Evolutionary conservation across 2,113 vertebrate species (phyloP).

Genomic region (Ramphastos sulfuratus): DNA sequence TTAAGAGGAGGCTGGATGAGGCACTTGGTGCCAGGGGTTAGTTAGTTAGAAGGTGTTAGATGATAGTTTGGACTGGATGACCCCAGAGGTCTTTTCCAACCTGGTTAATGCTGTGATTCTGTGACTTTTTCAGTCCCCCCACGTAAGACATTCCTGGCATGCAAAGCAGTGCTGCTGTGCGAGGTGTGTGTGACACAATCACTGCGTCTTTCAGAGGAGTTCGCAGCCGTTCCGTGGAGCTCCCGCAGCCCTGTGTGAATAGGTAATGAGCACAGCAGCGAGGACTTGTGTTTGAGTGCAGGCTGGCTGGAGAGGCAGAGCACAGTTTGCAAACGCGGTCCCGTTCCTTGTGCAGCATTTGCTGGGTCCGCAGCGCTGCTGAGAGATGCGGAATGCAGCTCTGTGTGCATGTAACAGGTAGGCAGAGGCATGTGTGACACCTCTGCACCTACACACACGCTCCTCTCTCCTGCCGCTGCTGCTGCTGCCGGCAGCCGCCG

Average conservation of each 20-base stretch:
- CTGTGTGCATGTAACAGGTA: background rate
- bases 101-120: too few species aligned
- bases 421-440: background rate
- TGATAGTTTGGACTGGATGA: too few species aligned
- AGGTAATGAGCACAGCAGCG: background rate
- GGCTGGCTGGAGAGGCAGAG: background rate
- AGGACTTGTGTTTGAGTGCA: background rate
- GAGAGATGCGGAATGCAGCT: background rate
- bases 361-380: background rate
- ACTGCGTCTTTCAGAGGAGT: background rate
- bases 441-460: background rate
- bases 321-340: background rate
- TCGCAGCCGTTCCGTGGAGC: background rate
- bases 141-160: background rate
- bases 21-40: too few species aligned
- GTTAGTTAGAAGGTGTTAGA: too few species aligned
- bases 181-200: accelerated
- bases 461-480: background rate
- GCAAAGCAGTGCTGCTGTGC: background rate
- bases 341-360: background rate
- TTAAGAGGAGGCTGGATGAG: too few species aligned
- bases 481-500: background rate
- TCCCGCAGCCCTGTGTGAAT: background rate
- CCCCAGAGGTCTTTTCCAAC: too few species aligned
- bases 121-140: too few species aligned